Evolutionary conservation across 2,888 invertebrate species (phyloP).

Genomic region (Macropis europaea): DNA sequence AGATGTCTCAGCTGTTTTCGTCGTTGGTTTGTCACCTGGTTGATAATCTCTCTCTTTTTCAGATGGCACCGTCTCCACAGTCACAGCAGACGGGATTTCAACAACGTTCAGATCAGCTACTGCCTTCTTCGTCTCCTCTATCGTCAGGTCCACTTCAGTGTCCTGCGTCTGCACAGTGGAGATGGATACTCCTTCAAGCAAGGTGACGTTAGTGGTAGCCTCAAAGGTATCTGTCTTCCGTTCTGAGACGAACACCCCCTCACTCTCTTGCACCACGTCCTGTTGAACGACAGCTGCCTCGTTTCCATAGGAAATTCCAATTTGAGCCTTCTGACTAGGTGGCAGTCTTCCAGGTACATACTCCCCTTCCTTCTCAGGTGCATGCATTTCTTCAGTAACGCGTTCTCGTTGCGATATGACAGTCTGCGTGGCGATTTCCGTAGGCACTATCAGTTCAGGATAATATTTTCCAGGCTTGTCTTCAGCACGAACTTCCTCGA

Average conservation of each 20-base stretch:
- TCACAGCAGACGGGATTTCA: constrained; percentile 84
- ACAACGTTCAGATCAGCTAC: constrained; percentile 83
- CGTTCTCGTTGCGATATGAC: constrained; percentile 85
- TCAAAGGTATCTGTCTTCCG: constrained; percentile 67
- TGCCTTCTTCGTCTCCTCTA: constrained; percentile 81
- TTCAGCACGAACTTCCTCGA: constrained; percentile 86
- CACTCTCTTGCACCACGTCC: constrained; percentile 84
- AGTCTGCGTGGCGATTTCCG: constrained; percentile 86
- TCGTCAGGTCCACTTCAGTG: constrained; percentile 83
- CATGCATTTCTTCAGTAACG: constrained; percentile 84
- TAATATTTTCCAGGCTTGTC: constrained; percentile 89
- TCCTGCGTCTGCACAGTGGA: constrained; percentile 85
- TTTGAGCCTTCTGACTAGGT: constrained; percentile 83
- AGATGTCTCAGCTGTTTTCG: constrained; percentile 74
- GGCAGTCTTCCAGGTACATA: constrained; percentile 83
- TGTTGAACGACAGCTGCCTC: constrained; percentile 83
- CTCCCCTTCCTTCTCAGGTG: constrained; percentile 86
- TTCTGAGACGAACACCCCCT: constrained; percentile 81
- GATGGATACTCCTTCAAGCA: constrained; percentile 82
- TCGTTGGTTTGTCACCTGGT: constrained; percentile 76
- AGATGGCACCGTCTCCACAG: constrained; percentile 82
- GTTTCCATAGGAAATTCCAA: constrained; percentile 82
- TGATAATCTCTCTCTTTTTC: constrained; percentile 83
- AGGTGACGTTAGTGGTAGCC: constrained; percentile 70
- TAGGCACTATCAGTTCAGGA: constrained; percentile 89